Base-by-base conservation (phyloP, 1,140 invertebrate species). In the Zaprionus kolodkinae region DNA sequence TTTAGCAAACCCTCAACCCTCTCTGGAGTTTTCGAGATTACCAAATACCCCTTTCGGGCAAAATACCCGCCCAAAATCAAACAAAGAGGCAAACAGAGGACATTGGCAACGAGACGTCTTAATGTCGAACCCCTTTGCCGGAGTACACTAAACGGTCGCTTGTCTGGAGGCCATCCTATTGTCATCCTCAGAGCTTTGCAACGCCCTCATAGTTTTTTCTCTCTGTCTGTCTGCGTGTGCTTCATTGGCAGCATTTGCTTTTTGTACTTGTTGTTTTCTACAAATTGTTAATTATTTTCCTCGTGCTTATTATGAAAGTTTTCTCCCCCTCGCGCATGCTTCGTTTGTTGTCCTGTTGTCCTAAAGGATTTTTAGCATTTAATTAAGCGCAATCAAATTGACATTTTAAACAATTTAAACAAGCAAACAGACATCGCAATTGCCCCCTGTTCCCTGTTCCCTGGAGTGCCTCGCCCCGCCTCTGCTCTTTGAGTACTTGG, bases 391-490 rank as follows among this genome's bases (percentile, higher is more conserved):
- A 88, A 88, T 89, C 72, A 89, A 89, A 79, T 89, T 89, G 86
- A 90, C 85, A 89, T 89, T 89, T 85, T 89, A 90, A 90, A 89
- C 85, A 90, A 89, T 89, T 89, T 89, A 90, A 90, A 76, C 86
- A 76, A 76, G 81, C 81, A 89, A 80, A 85, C 78, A 90, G 64
- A 73, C 68, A 63, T 60, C 69, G 71, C 62, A 52, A 43, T 72
- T 59, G 68, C 17, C 40, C 33, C 21, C n/a, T 30, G n/a, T 43
- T 21, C 5, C 27, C 27, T 4, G 27, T 30, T 4, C 17, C n/a
- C 6, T 1, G 12, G 6, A 2, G 15, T 11, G 2, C 50, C 50
- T 54, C 50, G 36, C 25, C 35, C 36, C 63, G 61, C 59, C 30
- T 63, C 36, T 63, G 36, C 52, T 33, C 70, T 68, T 85, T 72